Base-by-base conservation (phyloP, 2,888 invertebrate genomes). In the Himalopsyche anomala region DNA sequence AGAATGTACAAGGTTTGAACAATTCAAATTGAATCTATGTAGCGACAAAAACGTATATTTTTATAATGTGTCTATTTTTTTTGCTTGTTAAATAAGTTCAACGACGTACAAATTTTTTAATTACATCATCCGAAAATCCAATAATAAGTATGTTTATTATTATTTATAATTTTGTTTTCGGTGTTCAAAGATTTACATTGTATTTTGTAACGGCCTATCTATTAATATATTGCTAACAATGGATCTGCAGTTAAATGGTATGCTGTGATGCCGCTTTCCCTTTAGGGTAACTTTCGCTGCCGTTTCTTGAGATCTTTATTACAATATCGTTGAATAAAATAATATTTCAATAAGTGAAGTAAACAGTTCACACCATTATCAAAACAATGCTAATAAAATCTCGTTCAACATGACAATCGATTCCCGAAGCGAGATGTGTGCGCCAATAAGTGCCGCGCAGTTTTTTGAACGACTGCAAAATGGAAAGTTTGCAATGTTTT, bases 201-300 rank as follows among this genome's bases (percentile, higher is more conserved):
- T 0, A 8, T 45, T 45, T 8, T 45, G 8, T 8, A 45, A 11
- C 9, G 45, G 45, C 11, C 8, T 9, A 45, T 9, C 45, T 45
- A 45, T 45, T 9, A 8, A 45, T 45, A 45, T 45, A 45, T 45
- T 45, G 8, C 9, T 9, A 45, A 9, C 9, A 4, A 45, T 45
- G 6, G 9, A 45, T 45, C 45, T 45, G 45, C 45, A 45, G 11
- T 45, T 6, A 55, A 55, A 55, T 55, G 17, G 56, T 8, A 19
- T 56, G 56, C n/a, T 3, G n/a, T 56, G 56, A 19, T 56, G 56
- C n/a, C 8, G 56, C 56, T 56, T 56, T 56, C 56, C 5, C 19
- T 56, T 56, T 56, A n/a, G 8, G 56, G n/a, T 56, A 56, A 56
- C 56, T 56, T n/a, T 56, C 56, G 56, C n/a, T 56, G n/a, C 8